Evolutionary conservation across 2,797 vertebrate genomes (phyloP), one percentile per base, ranked within the genome.

Genomic region (Anniella stebbinsi): DNA sequence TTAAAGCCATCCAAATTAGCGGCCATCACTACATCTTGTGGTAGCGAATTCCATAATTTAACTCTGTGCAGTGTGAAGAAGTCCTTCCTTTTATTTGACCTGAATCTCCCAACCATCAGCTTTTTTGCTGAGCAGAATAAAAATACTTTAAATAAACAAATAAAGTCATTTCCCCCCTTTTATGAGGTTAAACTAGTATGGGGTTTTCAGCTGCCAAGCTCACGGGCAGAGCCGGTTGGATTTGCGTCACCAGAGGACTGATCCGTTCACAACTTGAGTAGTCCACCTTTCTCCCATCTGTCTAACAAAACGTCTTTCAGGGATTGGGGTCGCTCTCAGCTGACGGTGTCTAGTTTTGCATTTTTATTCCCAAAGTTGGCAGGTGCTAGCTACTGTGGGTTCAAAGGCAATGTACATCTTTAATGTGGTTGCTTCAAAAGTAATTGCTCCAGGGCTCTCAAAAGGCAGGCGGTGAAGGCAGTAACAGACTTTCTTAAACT

Each of bases 401-500:
- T 83, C 86, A 94, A 87, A 95, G 95, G 92, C 83, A 89, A 89
- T 0, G 76, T 30, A 41, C 82, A 76, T 83, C 87, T 90, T 66
- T 86, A 75, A 90, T 9, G 66, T 28, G 3, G 0, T 25, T 89
- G 77, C 90, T 93, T 93, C 86, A 8, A 84, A 92, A 89, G 94
- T 60, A 85, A 94, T 80, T 87, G 90, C 91, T 91, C 92, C 69
- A n/a, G 1, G 12, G 94, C 88, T 91, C 95, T 85, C 90, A 1
- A 21, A 48, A 60, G 91, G 80, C 92, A 92, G 93, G 63, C 4
- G 73, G 63, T 86, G 92, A 70, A 91, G 1, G 82, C 69, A 51
- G 91, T 17, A 87, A 92, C 88, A 92, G 77, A 80, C 91, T 90
- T 88, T 23, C 92, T 85, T 78, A 92, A 95, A 92, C 87, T 91